Evolutionary conservation across 2,888 invertebrate genomes (phyloP), one percentile per base, ranked within the genome.

Genomic region (Cephonodes hylas): DNA sequence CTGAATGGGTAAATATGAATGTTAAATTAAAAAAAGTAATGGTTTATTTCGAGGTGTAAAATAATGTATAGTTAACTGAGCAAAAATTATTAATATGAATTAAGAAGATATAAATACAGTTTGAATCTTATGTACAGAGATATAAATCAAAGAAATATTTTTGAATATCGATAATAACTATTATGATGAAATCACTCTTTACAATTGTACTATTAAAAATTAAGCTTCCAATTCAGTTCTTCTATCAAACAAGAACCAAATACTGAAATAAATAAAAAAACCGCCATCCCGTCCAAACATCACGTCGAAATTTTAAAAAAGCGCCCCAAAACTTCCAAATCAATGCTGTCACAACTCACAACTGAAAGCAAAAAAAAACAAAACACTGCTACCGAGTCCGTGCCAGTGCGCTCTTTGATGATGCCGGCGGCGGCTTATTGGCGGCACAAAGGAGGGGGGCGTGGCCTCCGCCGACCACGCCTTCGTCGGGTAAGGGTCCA

Each of bases 321-420:
- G 7, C 42, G 42, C 42, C 25, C 23, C 42, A 2, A 58, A 42
- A 22, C 38, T 53, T 18, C 53, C 58, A 42, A 58, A 45, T 58
- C 58, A 45, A 56, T 31, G 20, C 42, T 56, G 64, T 65, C 73
- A 76, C 81, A 84, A 86, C 83, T 83, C 84, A 80, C n/a, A n/a
- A n/a, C n/a, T n/a, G n/a, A 79, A 78, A 85, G n/a, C n/a, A n/a
- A 85, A 88, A 89, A 90, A 86, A 38, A 90, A 89, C 88, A 89
- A 83, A 77, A 73, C 77, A 82, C 84, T 27, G 78, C 78, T 79
- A 79, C 84, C 85, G 79, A 90, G 85, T 91, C 83, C 91, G 91
- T 86, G 89, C 91, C 91, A 79, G 89, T 81, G 79, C 76, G 81
- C 82, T 83, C 84, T 89, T 88, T 85, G 85, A 86, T 81, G 83